Percentiles rank a stretch among this genome's conserved stretches.
Evolutionary conservation across 2,113 vertebrate genomes (phyloP).

Genomic region (Ploceus nigricollis): DNA sequence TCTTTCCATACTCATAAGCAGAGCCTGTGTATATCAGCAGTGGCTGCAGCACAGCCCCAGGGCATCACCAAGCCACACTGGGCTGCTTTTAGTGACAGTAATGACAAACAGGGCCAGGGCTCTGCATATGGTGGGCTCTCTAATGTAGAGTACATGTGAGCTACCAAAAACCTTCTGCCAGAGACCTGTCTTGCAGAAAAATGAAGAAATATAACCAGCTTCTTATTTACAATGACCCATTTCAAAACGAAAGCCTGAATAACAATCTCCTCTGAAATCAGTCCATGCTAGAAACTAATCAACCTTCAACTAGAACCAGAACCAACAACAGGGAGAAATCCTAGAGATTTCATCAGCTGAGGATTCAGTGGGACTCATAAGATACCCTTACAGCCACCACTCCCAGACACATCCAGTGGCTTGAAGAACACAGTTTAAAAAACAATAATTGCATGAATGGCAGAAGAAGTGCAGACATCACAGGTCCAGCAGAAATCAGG

Average conservation of each 20-base stretch:
- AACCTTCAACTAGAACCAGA: background rate
- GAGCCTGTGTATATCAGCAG: background rate
- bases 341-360: background rate
- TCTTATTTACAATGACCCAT: background rate
- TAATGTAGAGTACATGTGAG: accelerated
- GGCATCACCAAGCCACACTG: background rate
- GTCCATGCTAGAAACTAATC: background rate
- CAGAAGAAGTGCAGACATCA: background rate
- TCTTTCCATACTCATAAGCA: background rate
- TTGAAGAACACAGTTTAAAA: background rate
- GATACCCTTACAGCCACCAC: background rate
- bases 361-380: background rate
- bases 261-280: background rate
- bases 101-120: background rate
- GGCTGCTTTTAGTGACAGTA: background rate
- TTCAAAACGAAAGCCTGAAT: background rate
- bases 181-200: background rate
- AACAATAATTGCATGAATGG: background rate
- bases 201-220: background rate
- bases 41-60: background rate
- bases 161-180: background rate
- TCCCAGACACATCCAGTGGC: background rate
- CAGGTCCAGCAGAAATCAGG: background rate
- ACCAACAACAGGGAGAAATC: background rate
- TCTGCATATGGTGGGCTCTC: background rate